Conservation (phyloP, 1,140 invertebrate genomes). For the Microvelia longipes region DNA sequence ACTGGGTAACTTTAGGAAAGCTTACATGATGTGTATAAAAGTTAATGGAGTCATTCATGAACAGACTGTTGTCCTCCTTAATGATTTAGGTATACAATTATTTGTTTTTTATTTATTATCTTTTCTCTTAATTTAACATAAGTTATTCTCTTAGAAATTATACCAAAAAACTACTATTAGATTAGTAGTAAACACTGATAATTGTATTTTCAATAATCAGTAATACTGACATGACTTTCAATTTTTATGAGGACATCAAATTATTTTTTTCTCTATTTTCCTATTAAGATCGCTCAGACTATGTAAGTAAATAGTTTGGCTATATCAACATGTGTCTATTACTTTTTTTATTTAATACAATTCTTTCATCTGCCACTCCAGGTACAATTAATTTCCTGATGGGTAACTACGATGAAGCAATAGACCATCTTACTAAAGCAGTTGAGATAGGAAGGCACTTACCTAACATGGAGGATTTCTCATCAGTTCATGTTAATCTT, state of each 20-base stretch:
- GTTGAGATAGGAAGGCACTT: conserved; percentile 44
- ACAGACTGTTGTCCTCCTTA: conserved; percentile 61
- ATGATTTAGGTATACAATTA: conserved; percentile 48
- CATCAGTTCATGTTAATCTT: conserved; percentile 64
- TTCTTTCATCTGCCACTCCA: not conserved
- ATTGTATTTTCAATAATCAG: too few species aligned
- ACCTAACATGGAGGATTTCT: conserved; percentile 46
- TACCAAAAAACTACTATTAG: not conserved
- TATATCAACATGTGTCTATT: too few species aligned
- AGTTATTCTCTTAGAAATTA: not conserved
- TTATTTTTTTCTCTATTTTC: too few species aligned
- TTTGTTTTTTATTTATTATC: not conserved
- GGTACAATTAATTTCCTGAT: conserved; percentile 47
- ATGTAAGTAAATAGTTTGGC: too few species aligned
- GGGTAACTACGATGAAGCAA: conserved; percentile 49
- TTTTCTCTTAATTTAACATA: not conserved
- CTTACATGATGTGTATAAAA: conserved; percentile 44
- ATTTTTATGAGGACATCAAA: too few species aligned
- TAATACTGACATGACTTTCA: too few species aligned
- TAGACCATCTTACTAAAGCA: conserved; percentile 53
- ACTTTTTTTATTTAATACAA: not conserved
- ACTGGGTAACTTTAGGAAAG: conserved; percentile 45
- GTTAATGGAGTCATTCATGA: conserved; percentile 49
- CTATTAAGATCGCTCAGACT: too few species aligned
- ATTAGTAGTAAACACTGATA: too few species aligned